These are phyloP conservation scores for Drosophila affinis DNA, from an alignment of 2,888 invertebrate species.

Conservation along the genomic window DNA sequence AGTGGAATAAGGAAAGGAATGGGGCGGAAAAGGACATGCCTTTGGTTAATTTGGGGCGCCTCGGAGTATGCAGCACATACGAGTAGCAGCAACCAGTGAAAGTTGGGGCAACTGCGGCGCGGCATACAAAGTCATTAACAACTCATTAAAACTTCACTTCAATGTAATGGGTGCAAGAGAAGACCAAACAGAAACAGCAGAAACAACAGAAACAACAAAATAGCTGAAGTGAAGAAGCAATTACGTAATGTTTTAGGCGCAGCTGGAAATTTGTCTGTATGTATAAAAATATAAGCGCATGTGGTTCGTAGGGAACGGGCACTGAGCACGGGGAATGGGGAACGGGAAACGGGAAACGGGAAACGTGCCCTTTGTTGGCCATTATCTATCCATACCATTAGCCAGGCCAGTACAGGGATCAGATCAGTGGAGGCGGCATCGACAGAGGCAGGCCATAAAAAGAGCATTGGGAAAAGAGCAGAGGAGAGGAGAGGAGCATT, in stretches of 20 bases:
- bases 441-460: background rate
- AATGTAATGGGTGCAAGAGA: conserved; percentile 39
- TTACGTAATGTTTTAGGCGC: conserved; percentile 46
- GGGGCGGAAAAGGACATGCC: background rate
- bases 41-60: conserved; percentile 39
- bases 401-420: background rate
- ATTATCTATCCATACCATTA: conserved; percentile 40
- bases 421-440: conserved; percentile 1
- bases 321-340: too few relatives aligned
- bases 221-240: conserved; percentile 16
- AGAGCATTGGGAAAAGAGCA: background rate
- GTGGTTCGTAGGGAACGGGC: conserved; percentile 4
- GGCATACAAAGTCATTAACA: conserved; percentile 49
- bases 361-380: conserved; percentile 14
- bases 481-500: conserved; percentile 7
- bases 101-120: conserved; percentile 33
- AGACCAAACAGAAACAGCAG: conserved; percentile 8
- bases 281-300: conserved; percentile 33
- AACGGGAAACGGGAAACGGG: background rate
- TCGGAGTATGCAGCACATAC: conserved; percentile 32
- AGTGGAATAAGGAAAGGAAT: background rate
- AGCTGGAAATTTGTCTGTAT: conserved; percentile 15
- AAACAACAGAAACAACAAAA: conserved; percentile 21
- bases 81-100: conserved; percentile 9
- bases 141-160: conserved; percentile 48